phyloP scores from a whole-genome alignment of 1,140 invertebrate species.

The Bombus consobrinus region DNA sequence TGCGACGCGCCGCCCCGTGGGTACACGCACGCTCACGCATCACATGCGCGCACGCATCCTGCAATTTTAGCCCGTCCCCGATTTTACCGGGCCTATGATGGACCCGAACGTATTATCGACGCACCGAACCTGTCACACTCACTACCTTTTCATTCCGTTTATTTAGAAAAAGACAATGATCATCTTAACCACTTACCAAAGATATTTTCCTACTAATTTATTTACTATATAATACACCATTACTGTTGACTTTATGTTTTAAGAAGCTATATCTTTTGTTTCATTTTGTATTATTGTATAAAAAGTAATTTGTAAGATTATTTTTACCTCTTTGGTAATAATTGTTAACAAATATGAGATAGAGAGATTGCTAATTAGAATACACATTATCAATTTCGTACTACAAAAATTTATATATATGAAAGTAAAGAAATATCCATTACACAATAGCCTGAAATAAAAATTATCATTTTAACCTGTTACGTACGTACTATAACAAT shows the following conservation, averaged over 20 bases:
- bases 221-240: background rate
- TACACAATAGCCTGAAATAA: background rate
- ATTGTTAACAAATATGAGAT: background rate
- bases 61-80: slow-evolving; percentile 10
- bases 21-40: slow-evolving; percentile 28
- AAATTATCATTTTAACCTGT: background rate
- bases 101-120: slow-evolving; percentile 23
- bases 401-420: too few relatives aligned
- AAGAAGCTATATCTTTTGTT: too few relatives aligned
- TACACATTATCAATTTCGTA: too few relatives aligned
- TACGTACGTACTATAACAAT: background rate
- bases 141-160: background rate
- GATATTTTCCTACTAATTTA: background rate
- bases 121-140: background rate
- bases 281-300: too few relatives aligned
- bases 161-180: background rate
- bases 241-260: too few relatives aligned
- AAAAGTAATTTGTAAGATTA: background rate
- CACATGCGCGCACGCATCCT: slow-evolving; percentile 31
- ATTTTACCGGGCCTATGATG: slow-evolving; percentile 20
- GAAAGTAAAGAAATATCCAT: too few relatives aligned
- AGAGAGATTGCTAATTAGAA: too few relatives aligned
- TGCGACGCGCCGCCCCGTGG: slow-evolving; percentile 23
- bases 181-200: background rate
- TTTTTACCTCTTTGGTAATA: background rate